Base-by-base conservation (phyloP, 2,113 vertebrate species). In the Salvelinus fontinalis region DNA sequence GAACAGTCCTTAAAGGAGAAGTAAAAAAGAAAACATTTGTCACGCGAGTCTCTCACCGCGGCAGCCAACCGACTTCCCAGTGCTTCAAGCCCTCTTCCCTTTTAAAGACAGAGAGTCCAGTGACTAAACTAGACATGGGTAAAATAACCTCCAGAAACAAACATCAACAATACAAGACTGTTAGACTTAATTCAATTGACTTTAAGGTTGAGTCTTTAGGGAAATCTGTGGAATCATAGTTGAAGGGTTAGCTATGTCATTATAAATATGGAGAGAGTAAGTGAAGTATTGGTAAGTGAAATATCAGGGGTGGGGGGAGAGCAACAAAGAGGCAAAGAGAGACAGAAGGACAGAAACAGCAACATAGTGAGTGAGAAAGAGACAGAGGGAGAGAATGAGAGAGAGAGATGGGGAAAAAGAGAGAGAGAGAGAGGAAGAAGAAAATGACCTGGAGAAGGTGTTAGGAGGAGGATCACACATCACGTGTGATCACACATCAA, bases 1-100 rank as follows among this genome's bases (percentile, higher is more conserved):
- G 26, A 49, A 70, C 48, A 79, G 77, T 18, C 49, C 29, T 62
- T 62, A 74, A 77, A 78, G 68, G 68, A 57, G 64, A 2, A 12
- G n/a, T 75, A 68, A 76, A 68, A 81, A 73, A 75, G 77, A 86
- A 90, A 88, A 82, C 77, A 86, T 74, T 85, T 77, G 77, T 83
- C 79, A 90, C 85, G 84, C 70, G 77, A 72, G 71, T 75, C 75
- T 91, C 91, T 93, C 90, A 93, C 91, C 91, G 91, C 82, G 89
- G 88, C 66, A 89, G 89, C 89, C 91, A 91, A 91, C 67, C 91
- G 88, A 93, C 86, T 87, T 93, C 92, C 87, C 89, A 92, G 78
- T 89, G 84, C 88, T 93, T 93, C 89, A 90, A 86, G 87, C 92
- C 91, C 78, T 93, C 91, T 87, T 93, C 91, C 92, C 92, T 93